Conservation (phyloP, 2,113 vertebrate genomes). For the Catharus bicknelli region DNA sequence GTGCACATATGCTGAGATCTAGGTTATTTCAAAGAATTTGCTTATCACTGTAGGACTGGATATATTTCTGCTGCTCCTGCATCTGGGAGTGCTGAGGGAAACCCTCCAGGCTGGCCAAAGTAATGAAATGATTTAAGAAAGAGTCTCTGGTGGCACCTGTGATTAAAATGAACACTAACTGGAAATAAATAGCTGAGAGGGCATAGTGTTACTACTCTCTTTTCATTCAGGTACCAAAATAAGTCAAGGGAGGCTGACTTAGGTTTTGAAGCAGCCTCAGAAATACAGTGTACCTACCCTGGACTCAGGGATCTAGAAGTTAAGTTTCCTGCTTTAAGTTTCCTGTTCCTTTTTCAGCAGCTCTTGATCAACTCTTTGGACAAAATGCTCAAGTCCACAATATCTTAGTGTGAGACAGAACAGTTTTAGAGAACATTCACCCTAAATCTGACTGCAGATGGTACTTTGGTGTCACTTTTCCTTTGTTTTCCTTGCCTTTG, state of each 20-base stretch:
- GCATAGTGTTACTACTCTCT: background rate
- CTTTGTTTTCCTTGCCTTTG: background rate
- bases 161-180: background rate
- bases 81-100: background rate
- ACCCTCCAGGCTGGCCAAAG: background rate
- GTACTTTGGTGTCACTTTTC: background rate
- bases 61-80: background rate
- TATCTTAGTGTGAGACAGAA: background rate
- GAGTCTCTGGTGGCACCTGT: background rate
- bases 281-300: background rate
- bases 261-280: background rate
- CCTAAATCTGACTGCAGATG: background rate
- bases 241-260: background rate
- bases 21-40: slow-evolving; percentile 2
- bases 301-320: background rate
- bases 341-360: background rate
- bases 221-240: background rate
- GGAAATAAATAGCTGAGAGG: background rate
- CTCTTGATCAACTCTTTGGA: background rate
- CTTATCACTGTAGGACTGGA: background rate
- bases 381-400: background rate
- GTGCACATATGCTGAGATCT: background rate
- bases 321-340: background rate
- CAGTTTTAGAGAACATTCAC: background rate
- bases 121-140: background rate